phyloP scores from a whole-genome alignment of 2,888 invertebrate genomes.

The Trissolcus japonicus region DNA sequence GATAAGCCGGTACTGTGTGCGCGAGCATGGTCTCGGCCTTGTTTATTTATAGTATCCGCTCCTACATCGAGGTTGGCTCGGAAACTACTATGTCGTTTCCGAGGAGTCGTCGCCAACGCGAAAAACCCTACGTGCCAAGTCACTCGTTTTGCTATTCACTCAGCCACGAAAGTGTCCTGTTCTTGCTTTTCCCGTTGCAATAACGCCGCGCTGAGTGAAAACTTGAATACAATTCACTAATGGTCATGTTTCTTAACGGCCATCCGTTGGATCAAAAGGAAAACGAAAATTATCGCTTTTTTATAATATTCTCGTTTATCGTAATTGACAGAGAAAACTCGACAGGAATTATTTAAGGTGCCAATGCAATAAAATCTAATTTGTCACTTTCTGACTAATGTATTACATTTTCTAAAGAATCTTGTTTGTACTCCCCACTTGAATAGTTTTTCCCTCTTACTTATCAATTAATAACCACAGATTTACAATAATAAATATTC shows the following conservation, averaged over 20 bases:
- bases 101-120: constrained; percentile 53
- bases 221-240: constrained; percentile 33
- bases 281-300: constrained; percentile 25
- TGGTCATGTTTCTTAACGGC: constrained; percentile 17
- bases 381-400: not conserved
- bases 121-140: constrained; percentile 54
- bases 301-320: constrained; percentile 3
- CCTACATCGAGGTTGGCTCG: constrained; percentile 51
- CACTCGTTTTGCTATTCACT: constrained; percentile 46
- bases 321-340: constrained; percentile 15
- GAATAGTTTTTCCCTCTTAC: no score
- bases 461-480: no score
- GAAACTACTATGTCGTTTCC: constrained; percentile 48
- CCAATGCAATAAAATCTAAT: constrained; percentile 8
- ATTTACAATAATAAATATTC: no score
- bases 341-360: constrained; percentile 3
- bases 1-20: constrained; percentile 51
- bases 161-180: constrained; percentile 51
- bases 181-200: constrained; percentile 30
- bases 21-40: constrained; percentile 53
- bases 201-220: constrained; percentile 17
- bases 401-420: no score
- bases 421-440: no score
- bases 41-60: constrained; percentile 58
- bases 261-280: constrained; percentile 17